These are phyloP conservation scores for Oriolus oriolus DNA, from an alignment of 2,113 vertebrate genomes.

Conservation along the genomic window DNA sequence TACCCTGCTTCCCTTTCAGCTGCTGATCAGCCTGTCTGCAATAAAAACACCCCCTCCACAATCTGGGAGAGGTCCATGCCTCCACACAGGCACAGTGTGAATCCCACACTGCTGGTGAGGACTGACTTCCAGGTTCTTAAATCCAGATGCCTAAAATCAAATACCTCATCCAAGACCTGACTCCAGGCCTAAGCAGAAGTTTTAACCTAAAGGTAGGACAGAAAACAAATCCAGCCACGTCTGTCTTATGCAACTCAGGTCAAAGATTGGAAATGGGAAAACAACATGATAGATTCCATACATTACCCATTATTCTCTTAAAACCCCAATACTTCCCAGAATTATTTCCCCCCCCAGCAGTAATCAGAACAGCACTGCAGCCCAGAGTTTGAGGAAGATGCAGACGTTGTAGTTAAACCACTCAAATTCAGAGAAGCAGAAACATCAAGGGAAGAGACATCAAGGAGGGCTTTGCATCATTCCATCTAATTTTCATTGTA, in stretches of 20 bases:
- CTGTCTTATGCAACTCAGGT: neutral
- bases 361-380: neutral
- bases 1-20: neutral
- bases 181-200: neutral
- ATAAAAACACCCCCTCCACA: neutral
- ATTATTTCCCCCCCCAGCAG: neutral
- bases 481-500: conserved; percentile 42
- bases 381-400: neutral
- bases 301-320: neutral
- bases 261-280: neutral
- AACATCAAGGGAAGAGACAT: neutral
- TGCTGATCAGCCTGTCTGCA: neutral
- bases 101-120: neutral
- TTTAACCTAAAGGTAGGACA: neutral
- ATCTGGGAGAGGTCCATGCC: neutral
- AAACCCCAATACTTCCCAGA: neutral
- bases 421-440: conserved; percentile 2
- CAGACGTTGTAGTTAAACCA: neutral
- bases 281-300: neutral
- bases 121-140: neutral
- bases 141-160: neutral
- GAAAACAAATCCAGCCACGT: neutral
- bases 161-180: neutral
- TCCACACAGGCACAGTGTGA: neutral
- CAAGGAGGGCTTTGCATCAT: conserved; percentile 25